A percentile compares a stretch with the other conserved stretches of the same genome.
phyloP scores from a whole-genome alignment of 1,140 invertebrate genomes.

The Drosophila setifemur region DNA sequence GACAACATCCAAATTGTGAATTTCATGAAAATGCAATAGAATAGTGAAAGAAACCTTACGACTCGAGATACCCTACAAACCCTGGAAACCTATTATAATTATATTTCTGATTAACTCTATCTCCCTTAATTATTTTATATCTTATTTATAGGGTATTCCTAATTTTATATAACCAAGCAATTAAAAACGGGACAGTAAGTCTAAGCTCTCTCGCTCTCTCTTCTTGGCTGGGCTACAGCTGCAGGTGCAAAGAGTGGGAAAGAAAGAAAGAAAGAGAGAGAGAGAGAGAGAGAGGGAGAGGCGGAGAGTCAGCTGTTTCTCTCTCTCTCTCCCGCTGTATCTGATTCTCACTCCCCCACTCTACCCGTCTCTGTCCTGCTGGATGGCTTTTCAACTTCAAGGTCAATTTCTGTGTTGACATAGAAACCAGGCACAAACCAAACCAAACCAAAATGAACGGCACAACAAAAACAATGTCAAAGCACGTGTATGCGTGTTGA shows the following conservation, averaged over 20 bases:
- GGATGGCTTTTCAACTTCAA: slow-evolving; percentile 44
- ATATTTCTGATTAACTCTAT: too few relatives aligned
- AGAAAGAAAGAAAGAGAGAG: too few relatives aligned
- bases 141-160: not conserved
- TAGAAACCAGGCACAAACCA: slow-evolving; percentile 65
- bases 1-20: slow-evolving; percentile 9
- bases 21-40: slow-evolving; percentile 2
- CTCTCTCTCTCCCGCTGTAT: not conserved
- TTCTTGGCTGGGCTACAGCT: not conserved
- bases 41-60: too few relatives aligned
- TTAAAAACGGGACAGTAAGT: too few relatives aligned
- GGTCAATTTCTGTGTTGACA: slow-evolving; percentile 73
- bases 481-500: slow-evolving; percentile 33
- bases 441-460: too few relatives aligned
- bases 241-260: slow-evolving; percentile 5
- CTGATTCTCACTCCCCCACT: slow-evolving; percentile 1
- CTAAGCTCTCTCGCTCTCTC: not conserved
- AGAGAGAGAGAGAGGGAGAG: not conserved
- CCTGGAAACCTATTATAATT: too few relatives aligned
- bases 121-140: too few relatives aligned
- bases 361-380: not conserved
- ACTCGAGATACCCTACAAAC: too few relatives aligned
- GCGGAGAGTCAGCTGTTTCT: slow-evolving; percentile 56
- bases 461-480: slow-evolving; percentile 29
- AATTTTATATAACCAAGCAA: not conserved